These are phyloP conservation scores for Acropternis orthonyx DNA, from an alignment of 2,797 vertebrate species.

Conservation along the genomic window DNA sequence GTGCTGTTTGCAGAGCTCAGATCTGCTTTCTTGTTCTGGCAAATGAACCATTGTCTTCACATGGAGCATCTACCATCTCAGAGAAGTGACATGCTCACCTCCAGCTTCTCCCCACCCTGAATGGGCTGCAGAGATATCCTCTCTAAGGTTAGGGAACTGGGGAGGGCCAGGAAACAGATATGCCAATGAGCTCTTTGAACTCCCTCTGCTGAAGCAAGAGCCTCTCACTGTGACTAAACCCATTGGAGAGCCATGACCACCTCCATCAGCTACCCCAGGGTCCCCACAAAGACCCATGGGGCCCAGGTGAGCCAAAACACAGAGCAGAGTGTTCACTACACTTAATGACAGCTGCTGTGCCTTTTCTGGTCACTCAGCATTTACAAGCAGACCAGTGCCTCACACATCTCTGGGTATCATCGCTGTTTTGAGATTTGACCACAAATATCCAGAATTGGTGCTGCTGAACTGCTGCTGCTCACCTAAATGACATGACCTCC, in stretches of 20 bases:
- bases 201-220: background rate
- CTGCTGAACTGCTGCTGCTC: background rate
- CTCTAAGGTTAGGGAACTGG: background rate
- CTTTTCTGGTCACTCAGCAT: background rate
- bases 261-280: background rate
- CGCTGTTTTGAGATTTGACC: background rate
- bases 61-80: background rate
- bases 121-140: background rate
- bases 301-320: background rate
- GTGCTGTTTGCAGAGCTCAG: background rate
- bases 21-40: background rate
- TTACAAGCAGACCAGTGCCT: background rate
- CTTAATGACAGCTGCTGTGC: background rate
- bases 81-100: background rate
- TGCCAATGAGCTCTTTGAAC: background rate
- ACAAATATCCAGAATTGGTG: background rate
- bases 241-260: background rate
- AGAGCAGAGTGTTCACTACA: background rate
- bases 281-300: rapidly evolving
- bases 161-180: background rate
- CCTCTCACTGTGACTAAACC: background rate
- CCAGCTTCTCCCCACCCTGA: background rate
- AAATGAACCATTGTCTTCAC: background rate
- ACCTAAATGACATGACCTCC: too few species aligned
- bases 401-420: background rate